A percentile compares a stretch with the other conserved stretches of the same genome.
Conservation (phyloP, 2,797 vertebrate genomes). For the Tinamus major region DNA sequence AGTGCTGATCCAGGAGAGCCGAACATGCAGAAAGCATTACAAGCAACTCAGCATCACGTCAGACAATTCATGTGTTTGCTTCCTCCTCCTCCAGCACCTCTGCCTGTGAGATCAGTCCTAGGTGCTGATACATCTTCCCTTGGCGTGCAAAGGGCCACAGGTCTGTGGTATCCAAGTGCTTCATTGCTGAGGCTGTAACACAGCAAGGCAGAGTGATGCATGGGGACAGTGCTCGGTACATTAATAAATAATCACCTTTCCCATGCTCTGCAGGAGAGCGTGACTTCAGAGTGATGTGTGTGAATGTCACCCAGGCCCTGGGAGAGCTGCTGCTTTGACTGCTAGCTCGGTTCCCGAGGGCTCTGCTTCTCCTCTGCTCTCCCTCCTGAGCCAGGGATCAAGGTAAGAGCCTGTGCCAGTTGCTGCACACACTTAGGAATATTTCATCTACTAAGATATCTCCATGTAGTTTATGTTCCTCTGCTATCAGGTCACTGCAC, state of each 20-base stretch:
- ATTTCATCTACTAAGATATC: not conserved
- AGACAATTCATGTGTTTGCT: not conserved
- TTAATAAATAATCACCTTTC: slow-evolving; percentile 57
- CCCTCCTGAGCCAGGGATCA: not conserved
- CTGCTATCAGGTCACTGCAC: not conserved
- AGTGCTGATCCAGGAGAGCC: not conserved
- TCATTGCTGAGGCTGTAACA: not conserved
- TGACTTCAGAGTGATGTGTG: slow-evolving; percentile 48
- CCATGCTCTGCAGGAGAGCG: slow-evolving; percentile 44
- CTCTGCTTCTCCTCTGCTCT: not conserved
- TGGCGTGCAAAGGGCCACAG: not conserved
- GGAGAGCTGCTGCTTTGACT: slow-evolving; percentile 32
- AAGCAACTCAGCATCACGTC: not conserved
- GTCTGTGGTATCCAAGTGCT: not conserved
- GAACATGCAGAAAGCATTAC: not conserved
- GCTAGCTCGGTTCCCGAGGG: not conserved
- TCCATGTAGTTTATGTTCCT: not conserved
- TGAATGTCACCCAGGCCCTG: slow-evolving; percentile 40
- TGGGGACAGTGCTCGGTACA: slow-evolving; percentile 22
- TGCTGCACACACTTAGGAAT: not conserved
- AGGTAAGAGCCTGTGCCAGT: not conserved
- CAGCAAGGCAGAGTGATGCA: slow-evolving; percentile 29
- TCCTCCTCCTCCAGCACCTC: not conserved
- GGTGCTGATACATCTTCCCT: not conserved
- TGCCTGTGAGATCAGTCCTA: not conserved